phyloP scores from a whole-genome alignment of 2,113 vertebrate species.

The Nothoprocta pentlandii region DNA sequence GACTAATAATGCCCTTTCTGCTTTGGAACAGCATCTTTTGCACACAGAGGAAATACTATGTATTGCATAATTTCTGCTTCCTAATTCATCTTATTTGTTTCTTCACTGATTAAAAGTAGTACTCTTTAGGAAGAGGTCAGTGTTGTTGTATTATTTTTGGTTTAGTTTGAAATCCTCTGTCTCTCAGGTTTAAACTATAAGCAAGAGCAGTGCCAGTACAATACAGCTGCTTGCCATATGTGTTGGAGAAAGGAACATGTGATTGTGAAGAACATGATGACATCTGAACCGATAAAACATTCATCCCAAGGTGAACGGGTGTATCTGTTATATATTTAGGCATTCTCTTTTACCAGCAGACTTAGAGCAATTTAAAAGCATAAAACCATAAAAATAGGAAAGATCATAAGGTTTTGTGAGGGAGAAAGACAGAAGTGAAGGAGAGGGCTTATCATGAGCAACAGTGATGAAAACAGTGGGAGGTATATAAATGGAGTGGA shows the following conservation, averaged over 20 bases:
- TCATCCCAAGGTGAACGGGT: constrained; percentile 58
- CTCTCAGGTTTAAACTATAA: neutral
- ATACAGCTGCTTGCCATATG: constrained; percentile 61
- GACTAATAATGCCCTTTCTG: neutral
- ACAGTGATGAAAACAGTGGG: constrained; percentile 58
- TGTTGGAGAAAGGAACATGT: neutral
- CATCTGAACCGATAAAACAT: constrained; percentile 54
- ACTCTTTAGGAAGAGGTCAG: neutral
- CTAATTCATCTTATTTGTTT: neutral
- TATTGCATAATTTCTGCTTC: neutral
- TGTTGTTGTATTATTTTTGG: neutral
- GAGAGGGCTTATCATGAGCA: constrained; percentile 15
- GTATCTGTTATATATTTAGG: constrained; percentile 65
- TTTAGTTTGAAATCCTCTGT: constrained; percentile 9
- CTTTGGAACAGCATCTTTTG: neutral
- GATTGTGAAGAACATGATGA: constrained; percentile 55
- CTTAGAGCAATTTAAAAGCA: constrained; percentile 37
- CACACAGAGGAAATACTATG: neutral
- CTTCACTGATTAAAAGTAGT: neutral
- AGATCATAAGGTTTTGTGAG: constrained; percentile 23
- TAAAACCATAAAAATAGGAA: constrained; percentile 17
- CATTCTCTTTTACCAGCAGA: constrained; percentile 19
- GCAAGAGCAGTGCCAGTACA: neutral
- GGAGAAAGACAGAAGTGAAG: constrained; percentile 32
- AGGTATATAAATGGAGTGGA: constrained; percentile 44